Evolutionary conservation across 1,140 invertebrate species (phyloP).

Genomic region (Zeugodacus cucurbitae): DNA sequence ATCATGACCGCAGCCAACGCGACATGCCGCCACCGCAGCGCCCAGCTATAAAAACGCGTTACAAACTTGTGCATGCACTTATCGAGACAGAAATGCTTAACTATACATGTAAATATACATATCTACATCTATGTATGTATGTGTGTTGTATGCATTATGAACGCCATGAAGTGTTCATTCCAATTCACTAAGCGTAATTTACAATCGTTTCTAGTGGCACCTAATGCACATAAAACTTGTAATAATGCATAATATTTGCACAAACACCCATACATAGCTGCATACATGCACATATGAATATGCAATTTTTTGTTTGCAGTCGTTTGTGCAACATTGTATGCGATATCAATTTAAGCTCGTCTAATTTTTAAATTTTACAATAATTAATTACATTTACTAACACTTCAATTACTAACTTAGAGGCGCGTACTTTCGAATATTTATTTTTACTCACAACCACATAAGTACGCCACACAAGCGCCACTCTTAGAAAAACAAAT

Average conservation of each 20-base stretch:
- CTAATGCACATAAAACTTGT: not conserved
- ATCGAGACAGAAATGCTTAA: not conserved
- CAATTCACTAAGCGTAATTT: constrained; percentile 38
- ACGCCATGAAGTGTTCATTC: constrained; percentile 10
- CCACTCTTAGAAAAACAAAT: not conserved
- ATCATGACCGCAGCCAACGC: constrained; percentile 35
- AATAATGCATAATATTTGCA: not conserved
- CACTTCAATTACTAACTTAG: not conserved
- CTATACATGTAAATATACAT: not conserved
- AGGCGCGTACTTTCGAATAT: not conserved
- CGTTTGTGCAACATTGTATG: not conserved
- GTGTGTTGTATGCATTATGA: not conserved
- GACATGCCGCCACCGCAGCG: not conserved
- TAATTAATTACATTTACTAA: not conserved
- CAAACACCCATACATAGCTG: too few relatives aligned
- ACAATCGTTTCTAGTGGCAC: constrained; percentile 16
- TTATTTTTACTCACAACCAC: not conserved
- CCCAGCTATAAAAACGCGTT: not conserved
- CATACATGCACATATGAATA: not conserved
- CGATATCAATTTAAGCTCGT: not conserved
- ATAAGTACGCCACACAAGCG: not conserved
- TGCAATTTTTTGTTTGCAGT: not conserved
- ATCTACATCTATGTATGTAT: not conserved
- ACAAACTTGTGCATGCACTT: not conserved
- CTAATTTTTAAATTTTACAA: constrained; percentile 18